Evolutionary conservation across 2,797 vertebrate genomes (phyloP), one percentile per base, ranked within the genome.

Genomic region (Alouatta caraya): DNA sequence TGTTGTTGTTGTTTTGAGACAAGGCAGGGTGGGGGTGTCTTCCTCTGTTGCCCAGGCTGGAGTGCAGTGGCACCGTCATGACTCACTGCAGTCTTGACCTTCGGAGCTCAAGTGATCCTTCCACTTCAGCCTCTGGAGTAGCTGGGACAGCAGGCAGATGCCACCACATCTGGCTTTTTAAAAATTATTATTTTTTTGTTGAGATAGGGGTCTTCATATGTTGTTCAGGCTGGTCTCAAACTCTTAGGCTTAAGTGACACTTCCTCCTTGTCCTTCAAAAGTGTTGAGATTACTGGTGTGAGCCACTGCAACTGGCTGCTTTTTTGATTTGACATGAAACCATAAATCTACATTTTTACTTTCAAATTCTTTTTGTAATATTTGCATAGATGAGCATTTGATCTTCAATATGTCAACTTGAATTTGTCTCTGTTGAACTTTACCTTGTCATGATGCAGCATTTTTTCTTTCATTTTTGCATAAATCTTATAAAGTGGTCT

Each of bases 401-500:
- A 79, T 52, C 26, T 96, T 93, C 73, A 90, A n/a, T 59, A 11
- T 28, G 44, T 59, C 85, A 96, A 48, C 19, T 67, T 92, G 42
- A 94, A 95, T 84, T 88, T 90, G 21, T 59, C 82, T 92, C 24
- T 82, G 26, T n/a, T 93, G 80, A 84, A 93, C 61, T 87, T 92
- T 48, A 50, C 46, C 46, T 76, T 44, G 13, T 67, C 24, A 64
- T 52, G 9, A 87, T 75, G 48, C 1, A 50, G n/a, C 11, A 57
- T 55, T 78, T 52, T 78, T 30, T 37, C n/a, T 37, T n/a, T n/a
- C 30, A 14, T 55, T 96, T 78, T 82, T 78, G 90, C 21, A 30
- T 78, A 88, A 72, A 73, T 95, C 5, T 80, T 84, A n/a, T 6
- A 15, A 28, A 44, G 30, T 48, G 22, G 30, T 52, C 39, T 92